These are phyloP conservation scores for Lamellibrachia satsuma DNA, from an alignment of 2,888 invertebrate genomes.

Conservation along the genomic window DNA sequence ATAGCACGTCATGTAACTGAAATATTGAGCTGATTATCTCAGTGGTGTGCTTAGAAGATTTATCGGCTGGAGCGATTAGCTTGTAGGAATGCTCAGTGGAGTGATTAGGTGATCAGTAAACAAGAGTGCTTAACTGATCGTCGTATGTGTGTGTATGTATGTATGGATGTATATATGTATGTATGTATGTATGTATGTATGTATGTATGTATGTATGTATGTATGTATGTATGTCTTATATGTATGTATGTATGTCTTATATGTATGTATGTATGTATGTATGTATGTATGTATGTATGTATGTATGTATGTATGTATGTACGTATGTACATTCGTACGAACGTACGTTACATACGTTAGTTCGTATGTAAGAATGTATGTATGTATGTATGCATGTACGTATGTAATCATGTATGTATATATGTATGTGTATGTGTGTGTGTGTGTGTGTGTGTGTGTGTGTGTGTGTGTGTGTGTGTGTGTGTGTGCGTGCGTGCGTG, in stretches of 20 bases:
- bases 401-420: no score
- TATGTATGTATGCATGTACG: not conserved
- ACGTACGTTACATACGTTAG: not conserved
- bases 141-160: no score
- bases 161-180: not conserved
- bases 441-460: not conserved
- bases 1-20: not conserved
- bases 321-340: not conserved
- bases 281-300: not conserved
- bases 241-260: slow-evolving; percentile 13
- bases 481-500: no score
- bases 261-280: slow-evolving; percentile 13
- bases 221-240: not conserved
- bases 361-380: not conserved
- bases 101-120: not conserved
- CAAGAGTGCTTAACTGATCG: not conserved
- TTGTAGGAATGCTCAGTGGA: not conserved
- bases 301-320: not conserved
- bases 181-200: slow-evolving; percentile 19
- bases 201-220: slow-evolving; percentile 13
- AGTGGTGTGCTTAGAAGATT: not conserved
- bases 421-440: slow-evolving; percentile 17
- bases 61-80: not conserved
- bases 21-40: not conserved
- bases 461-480: no score